Conservation (phyloP, 2,888 invertebrate species). For the Ceramica pisi region DNA sequence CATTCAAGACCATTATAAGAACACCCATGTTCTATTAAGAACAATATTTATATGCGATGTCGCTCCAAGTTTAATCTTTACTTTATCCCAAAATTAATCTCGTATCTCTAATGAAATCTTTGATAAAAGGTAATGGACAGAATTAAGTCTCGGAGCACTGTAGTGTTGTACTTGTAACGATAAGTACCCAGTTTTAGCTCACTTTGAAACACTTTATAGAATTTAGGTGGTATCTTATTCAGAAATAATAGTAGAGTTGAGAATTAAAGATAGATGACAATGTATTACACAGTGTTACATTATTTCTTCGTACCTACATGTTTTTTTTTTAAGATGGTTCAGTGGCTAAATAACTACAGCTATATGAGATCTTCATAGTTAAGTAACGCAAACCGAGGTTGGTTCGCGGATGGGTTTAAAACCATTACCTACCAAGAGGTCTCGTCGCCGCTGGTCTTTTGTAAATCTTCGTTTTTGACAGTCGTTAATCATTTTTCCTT, state of each 20-base stretch:
- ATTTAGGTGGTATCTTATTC: constrained; percentile 20
- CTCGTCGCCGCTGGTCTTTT: too few species aligned
- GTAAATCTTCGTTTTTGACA: too few species aligned
- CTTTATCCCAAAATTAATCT: constrained; percentile 56
- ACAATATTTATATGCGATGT: constrained; percentile 49
- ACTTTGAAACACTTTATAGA: constrained; percentile 21
- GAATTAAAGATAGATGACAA: background rate
- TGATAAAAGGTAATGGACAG: constrained; percentile 49
- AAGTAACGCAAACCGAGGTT: too few species aligned
- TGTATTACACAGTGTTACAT: too few species aligned
- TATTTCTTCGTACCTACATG: too few species aligned
- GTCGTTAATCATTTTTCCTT: too few species aligned
- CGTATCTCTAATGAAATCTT: constrained; percentile 62
- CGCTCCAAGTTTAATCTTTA: constrained; percentile 46
- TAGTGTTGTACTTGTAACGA: constrained; percentile 39
- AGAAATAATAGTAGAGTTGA: background rate
- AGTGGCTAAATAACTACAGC: too few species aligned
- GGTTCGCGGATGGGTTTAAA: too few species aligned
- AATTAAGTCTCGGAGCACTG: constrained; percentile 29
- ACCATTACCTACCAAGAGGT: too few species aligned
- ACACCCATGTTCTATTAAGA: constrained; percentile 23
- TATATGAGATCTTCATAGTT: too few species aligned
- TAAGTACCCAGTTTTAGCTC: constrained; percentile 34
- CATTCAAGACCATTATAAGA: constrained; percentile 12
- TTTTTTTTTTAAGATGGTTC: too few species aligned